A percentile compares a stretch with the other conserved stretches of the same genome.
Evolutionary conservation across 1,140 invertebrate genomes (phyloP).

Genomic region (Camponotus vicinus): DNA sequence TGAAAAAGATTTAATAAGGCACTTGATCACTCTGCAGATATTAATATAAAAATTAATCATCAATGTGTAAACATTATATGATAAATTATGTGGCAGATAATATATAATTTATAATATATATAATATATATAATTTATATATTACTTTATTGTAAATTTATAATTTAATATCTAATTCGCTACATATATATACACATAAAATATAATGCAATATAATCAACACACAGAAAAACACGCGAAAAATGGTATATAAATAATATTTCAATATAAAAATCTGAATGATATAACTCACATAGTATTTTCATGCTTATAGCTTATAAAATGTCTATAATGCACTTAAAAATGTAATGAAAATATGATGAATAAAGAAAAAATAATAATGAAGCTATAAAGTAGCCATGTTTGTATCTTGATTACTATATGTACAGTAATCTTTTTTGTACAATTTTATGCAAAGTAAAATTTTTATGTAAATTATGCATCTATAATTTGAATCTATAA

Average conservation of each 20-base stretch:
- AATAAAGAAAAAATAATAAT: background rate
- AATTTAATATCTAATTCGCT: slow-evolving; percentile 1
- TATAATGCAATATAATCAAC: background rate
- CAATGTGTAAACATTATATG: background rate
- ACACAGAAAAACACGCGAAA: background rate
- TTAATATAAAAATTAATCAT: slow-evolving; percentile 63
- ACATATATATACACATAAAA: background rate
- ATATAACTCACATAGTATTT: slow-evolving; percentile 33
- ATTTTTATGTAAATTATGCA: background rate
- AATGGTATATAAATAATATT: slow-evolving; percentile 43
- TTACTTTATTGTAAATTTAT: slow-evolving; percentile 4
- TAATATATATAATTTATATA: background rate
- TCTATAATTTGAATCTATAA: slow-evolving; percentile 38
- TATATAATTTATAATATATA: too few species aligned
- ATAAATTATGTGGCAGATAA: background rate
- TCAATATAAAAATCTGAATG: slow-evolving; percentile 60
- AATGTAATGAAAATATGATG: background rate
- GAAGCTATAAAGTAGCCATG: background rate
- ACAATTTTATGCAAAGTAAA: slow-evolving; percentile 31
- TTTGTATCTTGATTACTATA: background rate
- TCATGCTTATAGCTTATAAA: slow-evolving; percentile 48
- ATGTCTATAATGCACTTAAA: slow-evolving; percentile 25
- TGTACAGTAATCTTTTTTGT: background rate
- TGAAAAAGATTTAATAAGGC: slow-evolving; percentile 75
- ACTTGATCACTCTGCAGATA: slow-evolving; percentile 70